Percentiles rank a stretch among this genome's conserved stretches.
These are phyloP conservation scores for Rhyacophila evoluta DNA, from an alignment of 2,888 invertebrate species.

Conservation along the genomic window DNA sequence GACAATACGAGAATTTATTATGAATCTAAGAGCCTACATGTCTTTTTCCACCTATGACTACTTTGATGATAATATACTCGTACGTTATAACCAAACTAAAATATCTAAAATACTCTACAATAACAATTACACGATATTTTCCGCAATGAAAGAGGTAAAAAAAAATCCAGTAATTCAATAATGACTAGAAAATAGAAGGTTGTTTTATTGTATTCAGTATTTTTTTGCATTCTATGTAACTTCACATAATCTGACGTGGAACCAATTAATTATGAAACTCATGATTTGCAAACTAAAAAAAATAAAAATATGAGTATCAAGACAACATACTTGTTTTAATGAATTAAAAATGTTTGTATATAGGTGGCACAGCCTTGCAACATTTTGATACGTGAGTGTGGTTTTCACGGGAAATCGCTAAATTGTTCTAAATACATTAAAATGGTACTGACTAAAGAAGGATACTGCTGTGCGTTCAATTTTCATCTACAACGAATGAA, in stretches of 20 bases:
- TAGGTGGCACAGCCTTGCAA: constrained; percentile 29
- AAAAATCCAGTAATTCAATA: background rate
- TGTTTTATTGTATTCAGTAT: too few species aligned
- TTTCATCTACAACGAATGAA: background rate
- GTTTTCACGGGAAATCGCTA: background rate
- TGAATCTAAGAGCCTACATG: background rate
- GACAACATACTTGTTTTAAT: too few species aligned
- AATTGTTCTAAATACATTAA: constrained; percentile 26
- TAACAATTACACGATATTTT: background rate
- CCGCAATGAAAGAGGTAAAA: constrained; percentile 23
- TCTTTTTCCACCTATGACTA: background rate
- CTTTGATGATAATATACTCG: background rate
- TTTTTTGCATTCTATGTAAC: too few species aligned
- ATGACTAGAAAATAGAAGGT: too few species aligned
- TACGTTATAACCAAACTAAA: background rate
- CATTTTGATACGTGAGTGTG: background rate
- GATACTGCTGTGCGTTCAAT: constrained; percentile 31
- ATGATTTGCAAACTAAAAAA: too few species aligned
- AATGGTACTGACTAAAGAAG: constrained; percentile 31
- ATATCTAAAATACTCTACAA: constrained; percentile 13
- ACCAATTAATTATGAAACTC: too few species aligned
- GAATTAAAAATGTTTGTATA: background rate
- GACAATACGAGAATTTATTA: background rate
- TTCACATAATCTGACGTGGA: too few species aligned
- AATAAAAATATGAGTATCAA: too few species aligned